A percentile compares a stretch with the other conserved stretches of the same genome.
Conservation (phyloP, 2,797 vertebrate genomes). For the Merluccius polli region DNA sequence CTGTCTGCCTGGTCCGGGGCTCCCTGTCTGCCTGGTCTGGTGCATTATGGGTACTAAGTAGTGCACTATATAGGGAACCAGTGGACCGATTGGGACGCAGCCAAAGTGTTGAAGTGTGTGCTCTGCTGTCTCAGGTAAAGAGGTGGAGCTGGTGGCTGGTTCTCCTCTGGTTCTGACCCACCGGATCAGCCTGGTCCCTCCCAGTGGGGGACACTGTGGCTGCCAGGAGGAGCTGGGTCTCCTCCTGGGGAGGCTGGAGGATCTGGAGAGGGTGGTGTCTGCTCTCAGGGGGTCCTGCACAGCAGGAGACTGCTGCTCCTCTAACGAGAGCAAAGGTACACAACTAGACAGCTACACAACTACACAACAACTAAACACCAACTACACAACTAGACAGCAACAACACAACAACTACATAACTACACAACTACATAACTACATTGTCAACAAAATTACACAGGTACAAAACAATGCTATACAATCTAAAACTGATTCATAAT, state of each 20-base stretch:
- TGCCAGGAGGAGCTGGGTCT: slow-evolving; percentile 65
- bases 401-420: too few relatives aligned
- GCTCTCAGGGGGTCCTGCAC: slow-evolving; percentile 69
- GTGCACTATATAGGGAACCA: too few relatives aligned
- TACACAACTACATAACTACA: too few relatives aligned
- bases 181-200: slow-evolving; percentile 74
- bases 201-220: slow-evolving; percentile 45
- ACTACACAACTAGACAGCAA: background rate
- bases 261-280: slow-evolving; percentile 72
- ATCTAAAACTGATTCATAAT: too few relatives aligned
- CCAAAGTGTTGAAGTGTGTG: background rate
- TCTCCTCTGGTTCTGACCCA: slow-evolving; percentile 80
- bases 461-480: too few relatives aligned
- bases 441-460: too few relatives aligned
- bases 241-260: slow-evolving; percentile 66
- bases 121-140: slow-evolving; percentile 42
- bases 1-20: too few relatives aligned
- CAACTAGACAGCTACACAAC: slow-evolving; percentile 21
- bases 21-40: background rate
- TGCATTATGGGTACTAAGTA: too few relatives aligned
- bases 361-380: too few relatives aligned
- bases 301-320: slow-evolving; percentile 65
- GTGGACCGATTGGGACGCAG: too few relatives aligned
- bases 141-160: slow-evolving; percentile 59
- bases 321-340: slow-evolving; percentile 71